These are phyloP conservation scores for Clistopyga incitator DNA, from an alignment of 2,888 invertebrate genomes.

Conservation along the genomic window DNA sequence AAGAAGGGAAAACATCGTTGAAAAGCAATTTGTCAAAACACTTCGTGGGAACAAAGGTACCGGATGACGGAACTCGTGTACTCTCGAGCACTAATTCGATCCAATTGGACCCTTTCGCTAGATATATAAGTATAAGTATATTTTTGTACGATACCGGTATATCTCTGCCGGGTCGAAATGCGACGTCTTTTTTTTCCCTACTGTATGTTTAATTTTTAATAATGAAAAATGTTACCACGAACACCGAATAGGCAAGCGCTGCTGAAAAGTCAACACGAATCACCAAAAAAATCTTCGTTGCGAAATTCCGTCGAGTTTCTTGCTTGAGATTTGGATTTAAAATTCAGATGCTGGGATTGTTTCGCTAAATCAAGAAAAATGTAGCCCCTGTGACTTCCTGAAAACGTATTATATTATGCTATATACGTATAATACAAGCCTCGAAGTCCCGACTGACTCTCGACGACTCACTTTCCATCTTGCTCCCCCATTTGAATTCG, in stretches of 20 bases:
- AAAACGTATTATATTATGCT: constrained; percentile 63
- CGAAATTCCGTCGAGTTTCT: not conserved
- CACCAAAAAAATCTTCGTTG: not conserved
- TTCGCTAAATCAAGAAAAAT: constrained; percentile 82
- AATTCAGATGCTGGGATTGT: constrained; percentile 82
- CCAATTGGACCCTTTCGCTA: constrained; percentile 60
- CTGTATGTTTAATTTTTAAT: too few species aligned
- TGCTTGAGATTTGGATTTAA: constrained; percentile 74
- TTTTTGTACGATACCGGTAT: not conserved
- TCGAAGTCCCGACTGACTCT: constrained; percentile 43
- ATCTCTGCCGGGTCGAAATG: too few species aligned
- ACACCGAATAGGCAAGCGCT: too few species aligned
- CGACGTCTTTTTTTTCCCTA: too few species aligned
- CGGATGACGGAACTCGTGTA: constrained; percentile 40
- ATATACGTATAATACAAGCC: constrained; percentile 61
- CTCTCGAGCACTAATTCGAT: constrained; percentile 74
- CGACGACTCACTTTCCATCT: constrained; percentile 37
- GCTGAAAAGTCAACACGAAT: not conserved
- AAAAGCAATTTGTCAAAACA: constrained; percentile 59
- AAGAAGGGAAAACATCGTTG: constrained; percentile 26
- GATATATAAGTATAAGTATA: not conserved
- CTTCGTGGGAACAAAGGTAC: constrained; percentile 53
- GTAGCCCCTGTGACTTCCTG: constrained; percentile 78
- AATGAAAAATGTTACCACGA: too few species aligned
- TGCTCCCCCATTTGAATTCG: constrained; percentile 37